Percentiles rank a stretch among this genome's conserved stretches.
Evolutionary conservation across 2,888 invertebrate genomes (phyloP).

Genomic region (Andrena bicolor): DNA sequence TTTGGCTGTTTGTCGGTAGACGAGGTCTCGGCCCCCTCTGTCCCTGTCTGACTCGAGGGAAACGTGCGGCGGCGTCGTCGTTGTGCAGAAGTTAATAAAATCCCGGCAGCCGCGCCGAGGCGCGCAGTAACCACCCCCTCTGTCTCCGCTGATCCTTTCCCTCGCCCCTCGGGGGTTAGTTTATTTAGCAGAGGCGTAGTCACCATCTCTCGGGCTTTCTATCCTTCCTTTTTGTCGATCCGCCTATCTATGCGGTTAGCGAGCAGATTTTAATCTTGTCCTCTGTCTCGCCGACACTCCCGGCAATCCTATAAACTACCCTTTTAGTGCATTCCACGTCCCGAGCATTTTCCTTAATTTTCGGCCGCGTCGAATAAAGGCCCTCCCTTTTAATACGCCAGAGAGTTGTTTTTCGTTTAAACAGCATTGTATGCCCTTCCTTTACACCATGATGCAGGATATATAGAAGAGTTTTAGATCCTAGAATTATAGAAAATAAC

Average conservation of each 20-base stretch:
- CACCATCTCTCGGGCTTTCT: conserved; percentile 66
- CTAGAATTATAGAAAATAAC: too few species aligned
- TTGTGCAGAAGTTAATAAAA: conserved; percentile 85
- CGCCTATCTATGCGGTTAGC: conserved; percentile 58
- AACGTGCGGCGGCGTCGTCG: conserved; percentile 74
- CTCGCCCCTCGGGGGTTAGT: conserved; percentile 76
- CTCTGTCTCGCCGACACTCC: conserved; percentile 39
- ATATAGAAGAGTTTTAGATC: too few species aligned
- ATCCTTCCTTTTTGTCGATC: conserved; percentile 64
- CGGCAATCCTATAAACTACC: background rate
- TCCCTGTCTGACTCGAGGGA: conserved; percentile 56
- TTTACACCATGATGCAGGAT: background rate
- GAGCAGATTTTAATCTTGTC: conserved; percentile 48
- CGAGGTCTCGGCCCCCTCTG: conserved; percentile 66
- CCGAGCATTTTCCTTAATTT: background rate
- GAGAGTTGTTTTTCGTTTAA: background rate
- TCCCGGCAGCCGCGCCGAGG: conserved; percentile 80
- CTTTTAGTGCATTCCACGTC: background rate
- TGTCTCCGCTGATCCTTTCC: conserved; percentile 58
- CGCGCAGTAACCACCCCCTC: conserved; percentile 71
- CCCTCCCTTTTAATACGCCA: background rate
- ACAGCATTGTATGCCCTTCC: background rate
- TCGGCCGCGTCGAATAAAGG: background rate
- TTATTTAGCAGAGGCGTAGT: conserved; percentile 84
- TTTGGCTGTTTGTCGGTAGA: conserved; percentile 81